phyloP scores from a whole-genome alignment of 2,888 invertebrate genomes.

The Cyclophora punctaria region DNA sequence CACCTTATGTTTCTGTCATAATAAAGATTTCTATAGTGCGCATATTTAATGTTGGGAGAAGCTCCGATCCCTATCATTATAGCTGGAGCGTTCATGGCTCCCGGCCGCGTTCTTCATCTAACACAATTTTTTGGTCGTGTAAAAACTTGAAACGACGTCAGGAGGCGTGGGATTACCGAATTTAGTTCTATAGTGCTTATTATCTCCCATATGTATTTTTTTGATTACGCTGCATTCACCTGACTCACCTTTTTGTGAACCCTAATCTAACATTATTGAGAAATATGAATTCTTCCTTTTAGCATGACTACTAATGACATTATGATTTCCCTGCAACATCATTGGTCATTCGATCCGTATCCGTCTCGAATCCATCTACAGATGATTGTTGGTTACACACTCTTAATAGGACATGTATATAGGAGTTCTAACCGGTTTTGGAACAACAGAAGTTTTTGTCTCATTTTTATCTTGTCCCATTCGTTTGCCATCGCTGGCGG shows the following conservation, averaged over 20 bases:
- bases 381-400: slow-evolving; percentile 47
- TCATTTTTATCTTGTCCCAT: slow-evolving; percentile 42
- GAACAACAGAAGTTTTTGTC: slow-evolving; percentile 45
- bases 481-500: slow-evolving; percentile 44
- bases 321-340: slow-evolving; percentile 15
- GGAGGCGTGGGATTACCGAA: slow-evolving; percentile 45
- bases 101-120: slow-evolving; percentile 44
- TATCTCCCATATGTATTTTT: slow-evolving; percentile 43
- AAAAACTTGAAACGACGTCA: slow-evolving; percentile 28
- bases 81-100: slow-evolving; percentile 51
- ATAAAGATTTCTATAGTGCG: slow-evolving; percentile 24
- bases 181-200: slow-evolving; percentile 33
- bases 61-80: slow-evolving; percentile 65
- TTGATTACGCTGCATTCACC: too few relatives aligned
- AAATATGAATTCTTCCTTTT: slow-evolving; percentile 1
- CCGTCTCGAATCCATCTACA: slow-evolving; percentile 47
- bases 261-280: background rate
- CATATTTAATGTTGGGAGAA: slow-evolving; percentile 49
- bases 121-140: slow-evolving; percentile 38
- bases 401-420: slow-evolving; percentile 17
- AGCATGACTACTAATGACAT: slow-evolving; percentile 9
- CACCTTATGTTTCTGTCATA: slow-evolving; percentile 20
- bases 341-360: slow-evolving; percentile 31
- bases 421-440: slow-evolving; percentile 41
- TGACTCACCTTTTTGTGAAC: background rate